Evolutionary conservation across 2,797 vertebrate species (phyloP), one percentile per base, ranked within the genome.

Genomic region (Phylloscopus collybita): DNA sequence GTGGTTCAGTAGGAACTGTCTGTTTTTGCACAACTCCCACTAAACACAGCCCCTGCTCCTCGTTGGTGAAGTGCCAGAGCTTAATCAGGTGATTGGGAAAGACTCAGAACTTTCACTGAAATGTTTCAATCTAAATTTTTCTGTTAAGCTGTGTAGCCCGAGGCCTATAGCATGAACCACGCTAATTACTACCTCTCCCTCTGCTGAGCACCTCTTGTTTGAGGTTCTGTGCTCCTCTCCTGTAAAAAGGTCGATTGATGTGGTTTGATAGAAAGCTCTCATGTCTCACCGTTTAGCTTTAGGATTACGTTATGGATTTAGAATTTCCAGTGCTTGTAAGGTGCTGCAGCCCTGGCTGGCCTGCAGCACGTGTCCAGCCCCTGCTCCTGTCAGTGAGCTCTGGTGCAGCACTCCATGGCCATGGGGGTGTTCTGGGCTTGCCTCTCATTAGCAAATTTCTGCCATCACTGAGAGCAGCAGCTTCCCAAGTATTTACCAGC

Each of bases 51-150:
- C 47, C 49, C 25, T 65, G 2, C n/a, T 72, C 62, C 64, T 54
- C 3, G 0, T 19, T 16, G 3, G 25, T 70, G 56, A 47, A 62
- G 21, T 0, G 0, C 22, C 65, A 61, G 78, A 82, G 40, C 49
- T 75, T 75, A 65, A 81, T 69, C 9, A 25, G 62, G 56, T 57
- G 82, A 42, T 53, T 42, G 85, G 30, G 25, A 51, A 91, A 71
- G 53, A 54, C 40, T 85, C 72, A 34, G 67, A 86, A 91, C 29
- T 79, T 81, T n/a, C 51, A 66, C 2, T 57, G 59, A 86, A 86
- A 79, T 66, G 54, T 84, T 81, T 75, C 74, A 90, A 66, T 83
- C 59, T 69, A 65, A 56, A 79, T 88, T 90, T 40, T 94, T 53
- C 29, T 45, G 29, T 45, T 80, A 69, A 83, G 19, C 44, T 64